Evolutionary conservation across 1,140 invertebrate genomes (phyloP).

Genomic region (Caenorhabditis elegans): DNA sequence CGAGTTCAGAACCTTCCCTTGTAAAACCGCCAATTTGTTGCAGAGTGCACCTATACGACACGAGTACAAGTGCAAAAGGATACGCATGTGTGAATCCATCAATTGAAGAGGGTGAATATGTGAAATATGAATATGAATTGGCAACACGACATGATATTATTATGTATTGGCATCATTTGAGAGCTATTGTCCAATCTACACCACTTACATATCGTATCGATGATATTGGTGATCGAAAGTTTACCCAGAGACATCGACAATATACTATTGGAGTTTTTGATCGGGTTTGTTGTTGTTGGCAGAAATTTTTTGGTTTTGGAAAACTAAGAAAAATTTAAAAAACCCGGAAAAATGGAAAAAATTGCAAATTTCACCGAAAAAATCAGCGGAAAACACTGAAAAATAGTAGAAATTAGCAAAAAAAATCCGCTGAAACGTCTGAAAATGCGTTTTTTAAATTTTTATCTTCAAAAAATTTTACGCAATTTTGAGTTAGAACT

Average conservation of each 20-base stretch:
- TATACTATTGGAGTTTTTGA: slow-evolving; percentile 1
- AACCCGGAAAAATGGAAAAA: slow-evolving; percentile 38
- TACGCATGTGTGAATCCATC: slow-evolving; percentile 40
- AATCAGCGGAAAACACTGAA: not conserved
- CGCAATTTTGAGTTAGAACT: too few species aligned
- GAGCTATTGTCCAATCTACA: slow-evolving; percentile 52
- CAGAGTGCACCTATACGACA: slow-evolving; percentile 45
- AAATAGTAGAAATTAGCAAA: too few species aligned
- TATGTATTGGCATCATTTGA: slow-evolving; percentile 53
- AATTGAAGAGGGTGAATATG: slow-evolving; percentile 37
- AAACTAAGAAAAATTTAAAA: too few species aligned
- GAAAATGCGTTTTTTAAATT: too few species aligned
- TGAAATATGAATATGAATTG: slow-evolving; percentile 49
- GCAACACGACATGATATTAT: slow-evolving; percentile 34
- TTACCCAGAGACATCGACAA: not conserved
- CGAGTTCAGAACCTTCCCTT: too few species aligned
- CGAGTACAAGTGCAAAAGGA: slow-evolving; percentile 47
- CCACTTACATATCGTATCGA: slow-evolving; percentile 27
- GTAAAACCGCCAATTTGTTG: too few species aligned
- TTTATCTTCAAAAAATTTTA: too few species aligned
- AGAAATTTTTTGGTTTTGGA: too few species aligned
- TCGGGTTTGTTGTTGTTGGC: too few species aligned
- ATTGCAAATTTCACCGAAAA: not conserved
- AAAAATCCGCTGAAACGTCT: too few species aligned
- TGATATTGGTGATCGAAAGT: not conserved